These are phyloP conservation scores for Rhingia campestris DNA, from an alignment of 2,888 invertebrate species.

Conservation along the genomic window DNA sequence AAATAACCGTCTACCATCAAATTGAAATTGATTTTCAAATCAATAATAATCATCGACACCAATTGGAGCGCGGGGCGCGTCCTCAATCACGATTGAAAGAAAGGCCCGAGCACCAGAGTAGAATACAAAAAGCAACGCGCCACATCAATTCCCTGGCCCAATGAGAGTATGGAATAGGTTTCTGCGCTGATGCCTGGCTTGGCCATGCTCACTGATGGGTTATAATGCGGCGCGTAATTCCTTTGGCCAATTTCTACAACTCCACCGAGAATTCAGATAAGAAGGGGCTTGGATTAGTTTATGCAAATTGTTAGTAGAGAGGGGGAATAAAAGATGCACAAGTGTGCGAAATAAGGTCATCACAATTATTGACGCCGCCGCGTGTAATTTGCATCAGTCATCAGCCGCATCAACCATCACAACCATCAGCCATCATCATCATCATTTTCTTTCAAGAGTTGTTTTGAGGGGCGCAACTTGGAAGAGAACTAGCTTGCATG, in stretches of 20 bases:
- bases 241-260: slow-evolving; percentile 42
- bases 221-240: slow-evolving; percentile 67
- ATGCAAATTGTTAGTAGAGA: slow-evolving; percentile 51
- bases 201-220: slow-evolving; percentile 43
- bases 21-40: slow-evolving; percentile 66
- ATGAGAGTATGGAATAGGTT: slow-evolving; percentile 38
- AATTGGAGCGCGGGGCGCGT: slow-evolving; percentile 69
- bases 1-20: slow-evolving; percentile 4
- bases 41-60: slow-evolving; percentile 59
- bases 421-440: slow-evolving; percentile 46
- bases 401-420: slow-evolving; percentile 43
- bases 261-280: slow-evolving; percentile 25
- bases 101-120: neutral
- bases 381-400: slow-evolving; percentile 60
- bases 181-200: slow-evolving; percentile 43
- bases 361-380: slow-evolving; percentile 65
- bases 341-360: slow-evolving; percentile 61
- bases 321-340: neutral
- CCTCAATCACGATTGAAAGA: slow-evolving; percentile 61
- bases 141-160: slow-evolving; percentile 19
- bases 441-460: slow-evolving; percentile 19
- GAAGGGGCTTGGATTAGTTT: slow-evolving; percentile 26
- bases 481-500: neutral
- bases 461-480: neutral
- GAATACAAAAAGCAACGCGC: slow-evolving; percentile 37